A percentile compares a stretch with the other conserved stretches of the same genome.
phyloP scores from a whole-genome alignment of 2,888 invertebrate species.

The Amiota communis region DNA sequence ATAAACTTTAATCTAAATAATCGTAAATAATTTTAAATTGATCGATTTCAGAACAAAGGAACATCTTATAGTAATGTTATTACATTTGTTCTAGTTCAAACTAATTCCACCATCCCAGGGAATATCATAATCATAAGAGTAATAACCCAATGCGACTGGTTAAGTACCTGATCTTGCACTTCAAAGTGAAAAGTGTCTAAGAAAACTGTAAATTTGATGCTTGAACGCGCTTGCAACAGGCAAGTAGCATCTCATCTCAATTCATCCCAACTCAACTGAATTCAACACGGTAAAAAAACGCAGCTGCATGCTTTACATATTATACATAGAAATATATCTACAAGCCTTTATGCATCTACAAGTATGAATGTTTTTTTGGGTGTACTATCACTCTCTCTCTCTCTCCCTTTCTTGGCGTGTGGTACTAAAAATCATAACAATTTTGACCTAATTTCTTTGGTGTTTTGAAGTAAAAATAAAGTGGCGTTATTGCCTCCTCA shows the following conservation, averaged over 20 bases:
- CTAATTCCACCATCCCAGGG: not conserved
- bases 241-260: conserved; percentile 5
- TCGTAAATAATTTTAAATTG: too few species aligned
- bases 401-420: conserved; percentile 36
- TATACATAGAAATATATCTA: not conserved
- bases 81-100: too few species aligned
- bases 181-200: conserved; percentile 11
- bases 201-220: conserved; percentile 22
- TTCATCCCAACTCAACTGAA: too few species aligned
- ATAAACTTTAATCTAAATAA: too few species aligned
- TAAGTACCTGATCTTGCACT: conserved; percentile 25
- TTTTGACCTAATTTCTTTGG: conserved; percentile 66
- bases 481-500: not conserved
- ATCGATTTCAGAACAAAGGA: too few species aligned
- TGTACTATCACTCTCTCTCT: conserved; percentile 28
- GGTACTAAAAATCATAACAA: conserved; percentile 63
- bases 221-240: conserved; percentile 16
- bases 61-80: too few species aligned
- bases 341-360: not conserved
- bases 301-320: conserved; percentile 6
- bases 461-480: conserved; percentile 9
- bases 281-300: not conserved
- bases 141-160: not conserved
- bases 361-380: not conserved
- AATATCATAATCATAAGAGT: too few species aligned